Percentiles rank a stretch among this genome's conserved stretches.
Conservation (phyloP, 2,797 vertebrate genomes). For the Taenioides sp. region DNA sequence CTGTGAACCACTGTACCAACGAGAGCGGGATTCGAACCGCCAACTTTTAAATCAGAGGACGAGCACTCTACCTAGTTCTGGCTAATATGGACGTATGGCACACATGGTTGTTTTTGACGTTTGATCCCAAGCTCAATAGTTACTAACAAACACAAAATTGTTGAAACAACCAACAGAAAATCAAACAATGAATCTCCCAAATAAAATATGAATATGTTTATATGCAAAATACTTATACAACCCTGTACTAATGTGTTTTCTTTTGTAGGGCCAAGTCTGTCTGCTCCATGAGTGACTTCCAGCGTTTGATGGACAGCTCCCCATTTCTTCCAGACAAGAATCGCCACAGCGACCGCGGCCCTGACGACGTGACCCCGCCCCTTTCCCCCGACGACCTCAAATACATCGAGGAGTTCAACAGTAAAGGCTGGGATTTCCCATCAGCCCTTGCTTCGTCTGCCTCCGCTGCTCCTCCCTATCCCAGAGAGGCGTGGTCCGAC, state of each 20-base stretch:
- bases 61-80: too few species aligned
- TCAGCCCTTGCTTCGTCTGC: conserved; percentile 43
- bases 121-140: too few species aligned
- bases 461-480: not conserved
- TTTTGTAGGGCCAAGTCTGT: conserved; percentile 90
- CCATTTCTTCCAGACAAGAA: conserved; percentile 95
- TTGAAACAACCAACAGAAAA: too few species aligned
- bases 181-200: too few species aligned
- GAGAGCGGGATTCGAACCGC: too few species aligned
- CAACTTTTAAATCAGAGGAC: too few species aligned
- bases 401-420: conserved; percentile 96
- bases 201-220: too few species aligned
- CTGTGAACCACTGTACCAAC: too few species aligned
- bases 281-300: conserved; percentile 99
- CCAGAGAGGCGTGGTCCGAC: conserved; percentile 62
- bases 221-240: too few species aligned
- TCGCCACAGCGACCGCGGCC: conserved; percentile 72
- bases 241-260: conserved; percentile 12
- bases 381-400: conserved; percentile 97
- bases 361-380: conserved; percentile 90
- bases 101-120: too few species aligned
- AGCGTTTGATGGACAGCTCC: conserved; percentile 96
- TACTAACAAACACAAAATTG: too few species aligned
- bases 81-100: too few species aligned
- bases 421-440: conserved; percentile 89